A percentile compares a stretch with the other conserved stretches of the same genome.
Evolutionary conservation across 2,797 vertebrate genomes (phyloP).

Genomic region (Halcyon badia): DNA sequence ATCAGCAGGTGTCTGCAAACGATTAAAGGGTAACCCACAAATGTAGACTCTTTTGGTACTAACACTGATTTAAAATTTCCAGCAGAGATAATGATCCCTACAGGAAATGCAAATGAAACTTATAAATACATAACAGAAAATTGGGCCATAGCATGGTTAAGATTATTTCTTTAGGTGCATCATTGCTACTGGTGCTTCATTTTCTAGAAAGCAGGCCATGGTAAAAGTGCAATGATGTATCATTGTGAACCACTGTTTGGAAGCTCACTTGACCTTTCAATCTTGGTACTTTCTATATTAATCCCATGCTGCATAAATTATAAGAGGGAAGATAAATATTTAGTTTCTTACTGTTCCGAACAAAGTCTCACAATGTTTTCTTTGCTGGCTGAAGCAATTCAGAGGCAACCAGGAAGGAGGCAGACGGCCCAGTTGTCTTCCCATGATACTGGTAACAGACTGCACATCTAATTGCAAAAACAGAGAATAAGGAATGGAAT

Average conservation of each 20-base stretch:
- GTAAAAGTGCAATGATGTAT: constrained; percentile 39
- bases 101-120: constrained; percentile 12
- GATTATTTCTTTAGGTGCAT: not conserved
- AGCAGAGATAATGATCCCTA: not conserved
- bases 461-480: constrained; percentile 37
- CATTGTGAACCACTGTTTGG: constrained; percentile 50
- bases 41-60: not conserved
- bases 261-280: constrained; percentile 63
- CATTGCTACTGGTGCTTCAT: not conserved
- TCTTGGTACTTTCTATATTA: constrained; percentile 69
- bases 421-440: constrained; percentile 26
- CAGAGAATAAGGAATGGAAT: not conserved
- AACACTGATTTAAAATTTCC: not conserved
- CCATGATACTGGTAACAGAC: constrained; percentile 21
- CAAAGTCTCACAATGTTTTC: constrained; percentile 61
- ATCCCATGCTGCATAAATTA: constrained; percentile 61
- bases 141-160: not conserved
- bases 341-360: constrained; percentile 64
- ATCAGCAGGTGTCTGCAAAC: constrained; percentile 3
- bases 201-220: constrained; percentile 14
- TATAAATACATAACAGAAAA: not conserved
- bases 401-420: constrained; percentile 52
- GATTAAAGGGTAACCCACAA: not conserved
- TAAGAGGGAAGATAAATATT: constrained; percentile 73
- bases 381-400: constrained; percentile 53